phyloP scores from a whole-genome alignment of 2,797 vertebrate genomes.

The Tamandua tetradactyla region DNA sequence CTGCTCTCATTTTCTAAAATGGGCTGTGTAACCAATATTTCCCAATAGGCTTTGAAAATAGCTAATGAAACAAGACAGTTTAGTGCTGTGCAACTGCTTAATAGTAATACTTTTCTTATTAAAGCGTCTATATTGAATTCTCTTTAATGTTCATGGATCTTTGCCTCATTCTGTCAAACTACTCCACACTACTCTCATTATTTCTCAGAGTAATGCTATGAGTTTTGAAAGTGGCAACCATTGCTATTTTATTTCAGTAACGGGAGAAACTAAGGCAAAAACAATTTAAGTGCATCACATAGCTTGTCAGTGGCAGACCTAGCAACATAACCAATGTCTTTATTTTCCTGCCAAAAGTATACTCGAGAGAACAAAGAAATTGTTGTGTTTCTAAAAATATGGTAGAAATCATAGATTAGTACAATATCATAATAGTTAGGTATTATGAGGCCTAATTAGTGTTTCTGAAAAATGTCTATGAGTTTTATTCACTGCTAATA shows the following conservation, averaged over 20 bases:
- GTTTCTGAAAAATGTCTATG: background rate
- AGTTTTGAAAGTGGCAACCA: background rate
- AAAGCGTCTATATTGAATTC: constrained; percentile 27
- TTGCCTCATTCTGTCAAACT: constrained; percentile 27
- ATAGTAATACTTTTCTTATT: constrained; percentile 32
- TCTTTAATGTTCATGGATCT: constrained; percentile 35
- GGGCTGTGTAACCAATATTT: background rate
- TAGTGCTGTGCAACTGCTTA: background rate
- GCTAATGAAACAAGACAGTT: background rate
- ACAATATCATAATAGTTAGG: background rate
- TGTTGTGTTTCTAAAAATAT: background rate
- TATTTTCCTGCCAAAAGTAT: background rate
- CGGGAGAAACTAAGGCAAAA: constrained; percentile 45
- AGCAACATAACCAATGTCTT: background rate
- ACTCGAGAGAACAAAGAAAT: background rate
- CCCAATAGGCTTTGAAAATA: background rate
- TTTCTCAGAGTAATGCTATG: background rate
- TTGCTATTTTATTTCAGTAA: constrained; percentile 14
- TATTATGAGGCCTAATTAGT: background rate
- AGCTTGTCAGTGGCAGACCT: background rate
- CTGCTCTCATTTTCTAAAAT: constrained; percentile 23
- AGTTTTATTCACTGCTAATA: background rate
- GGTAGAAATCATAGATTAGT: background rate
- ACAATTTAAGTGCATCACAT: background rate
- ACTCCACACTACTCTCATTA: background rate